Evolutionary conservation across 2,113 vertebrate species (phyloP), one percentile per base, ranked within the genome.

Genomic region (Cheirogaleus medius): DNA sequence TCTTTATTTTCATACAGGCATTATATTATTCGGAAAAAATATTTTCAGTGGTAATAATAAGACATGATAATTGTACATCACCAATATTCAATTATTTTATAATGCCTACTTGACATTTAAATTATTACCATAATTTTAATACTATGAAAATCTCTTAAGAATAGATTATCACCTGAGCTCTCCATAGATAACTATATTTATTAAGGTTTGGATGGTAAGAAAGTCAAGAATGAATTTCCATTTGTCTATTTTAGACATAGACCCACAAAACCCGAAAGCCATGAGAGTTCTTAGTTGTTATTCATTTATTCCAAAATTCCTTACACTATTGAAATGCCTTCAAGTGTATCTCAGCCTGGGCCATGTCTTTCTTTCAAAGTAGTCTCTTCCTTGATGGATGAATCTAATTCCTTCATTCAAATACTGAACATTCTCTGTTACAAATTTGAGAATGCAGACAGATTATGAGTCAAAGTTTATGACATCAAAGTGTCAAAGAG

Each of bases 51-150:
- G 86, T 85, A 86, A 85, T 81, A 77, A 54, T 76, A 85, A 85
- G 3, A 21, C 3, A 37, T 52, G 3, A 63, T 82, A 63, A 68
- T 68, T 73, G 0, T 1, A 54, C 1, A 69, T 96, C 27, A 82
- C 39, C 52, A 91, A 76, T 89, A 92, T 58, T 82, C 20, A 74
- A 74, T 93, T 82, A 60, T 77, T 93, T 86, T 84, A 27, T 87
- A 39, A 90, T 49, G n/a, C 3, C n/a, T 58, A 87, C 13, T 84
- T 95, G 37, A 34, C 39, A 81, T 47, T 66, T 54, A 91, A 73
- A 89, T 27, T 63, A 12, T 94, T 74, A 83, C 6, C 63, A 87
- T 83, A 27, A 91, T 78, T 97, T 95, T 89, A 52, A 58, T 42
- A 12, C 6, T 58, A 42, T 44, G 5, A 13, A 52, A 9, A 29